These are phyloP conservation scores for Mus spretus DNA, from an alignment of 2,797 vertebrate genomes.

Conservation along the genomic window DNA sequence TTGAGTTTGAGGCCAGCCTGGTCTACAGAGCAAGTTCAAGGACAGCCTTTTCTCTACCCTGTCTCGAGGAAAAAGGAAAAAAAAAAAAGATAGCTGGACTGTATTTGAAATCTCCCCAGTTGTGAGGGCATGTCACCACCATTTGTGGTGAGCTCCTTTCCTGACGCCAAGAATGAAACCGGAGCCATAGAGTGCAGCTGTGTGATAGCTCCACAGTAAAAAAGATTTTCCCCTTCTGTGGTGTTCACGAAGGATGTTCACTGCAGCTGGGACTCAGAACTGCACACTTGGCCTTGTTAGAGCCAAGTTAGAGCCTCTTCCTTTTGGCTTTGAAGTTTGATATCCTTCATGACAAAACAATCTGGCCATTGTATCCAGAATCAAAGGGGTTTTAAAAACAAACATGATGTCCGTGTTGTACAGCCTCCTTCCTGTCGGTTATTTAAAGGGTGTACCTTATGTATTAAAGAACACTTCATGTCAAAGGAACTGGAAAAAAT, in stretches of 20 bases:
- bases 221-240: neutral
- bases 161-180: neutral
- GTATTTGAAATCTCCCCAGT: neutral
- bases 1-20: too few species aligned
- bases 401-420: constrained; percentile 9
- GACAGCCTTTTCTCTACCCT: too few species aligned
- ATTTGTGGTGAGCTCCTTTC: neutral
- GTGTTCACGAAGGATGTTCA: neutral
- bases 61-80: too few species aligned
- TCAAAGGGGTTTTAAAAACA: constrained; percentile 66
- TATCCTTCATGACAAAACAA: constrained; percentile 29
- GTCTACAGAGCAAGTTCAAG: too few species aligned
- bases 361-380: constrained; percentile 46
- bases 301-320: constrained; percentile 16
- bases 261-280: constrained; percentile 42
- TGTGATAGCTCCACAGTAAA: neutral
- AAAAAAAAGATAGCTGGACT: neutral
- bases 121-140: accelerated
- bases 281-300: constrained; percentile 22
- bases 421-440: constrained; percentile 2
- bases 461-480: constrained; percentile 42
- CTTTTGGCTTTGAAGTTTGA: constrained; percentile 53
- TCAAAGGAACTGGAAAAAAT: neutral
- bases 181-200: neutral
- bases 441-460: constrained; percentile 9